Conservation (phyloP, 2,797 vertebrate genomes). For the Meda fulgida region DNA sequence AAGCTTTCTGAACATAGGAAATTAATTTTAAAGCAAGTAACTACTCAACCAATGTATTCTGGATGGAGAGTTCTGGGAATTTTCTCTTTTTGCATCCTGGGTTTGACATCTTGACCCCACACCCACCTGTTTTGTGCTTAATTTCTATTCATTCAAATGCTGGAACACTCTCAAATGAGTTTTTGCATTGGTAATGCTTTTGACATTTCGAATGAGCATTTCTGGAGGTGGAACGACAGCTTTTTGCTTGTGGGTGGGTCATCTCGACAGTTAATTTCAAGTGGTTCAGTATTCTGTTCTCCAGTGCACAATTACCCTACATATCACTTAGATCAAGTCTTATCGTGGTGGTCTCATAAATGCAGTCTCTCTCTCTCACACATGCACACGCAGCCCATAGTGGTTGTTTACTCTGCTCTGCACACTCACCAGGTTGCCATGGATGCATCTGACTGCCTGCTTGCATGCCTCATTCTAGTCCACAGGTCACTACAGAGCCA, state of each 20-base stretch:
- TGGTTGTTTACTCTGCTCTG: conserved; percentile 40
- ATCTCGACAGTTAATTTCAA: conserved; percentile 30
- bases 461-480: conserved; percentile 31
- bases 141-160: conserved; percentile 29
- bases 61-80: background rate
- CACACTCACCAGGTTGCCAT: conserved; percentile 50
- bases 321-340: conserved; percentile 17
- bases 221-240: background rate
- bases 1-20: background rate
- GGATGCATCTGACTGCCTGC: conserved; percentile 44
- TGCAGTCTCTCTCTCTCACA: background rate
- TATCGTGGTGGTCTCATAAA: conserved; percentile 32
- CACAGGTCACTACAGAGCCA: conserved; percentile 46
- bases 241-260: conserved; percentile 33
- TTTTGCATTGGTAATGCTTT: conserved; percentile 34
- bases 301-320: conserved; percentile 20
- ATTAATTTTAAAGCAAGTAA: background rate
- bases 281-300: conserved; percentile 13
- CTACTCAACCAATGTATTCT: background rate
- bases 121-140: conserved; percentile 14
- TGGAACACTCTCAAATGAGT: conserved; percentile 4
- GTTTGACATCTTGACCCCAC: conserved; percentile 25
- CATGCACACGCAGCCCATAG: conserved; percentile 22
- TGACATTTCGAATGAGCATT: conserved; percentile 29
- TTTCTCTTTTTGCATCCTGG: conserved; percentile 7